A percentile compares a stretch with the other conserved stretches of the same genome.
Evolutionary conservation across 2,797 vertebrate species (phyloP).

Genomic region (Fundulus diaphanus): DNA sequence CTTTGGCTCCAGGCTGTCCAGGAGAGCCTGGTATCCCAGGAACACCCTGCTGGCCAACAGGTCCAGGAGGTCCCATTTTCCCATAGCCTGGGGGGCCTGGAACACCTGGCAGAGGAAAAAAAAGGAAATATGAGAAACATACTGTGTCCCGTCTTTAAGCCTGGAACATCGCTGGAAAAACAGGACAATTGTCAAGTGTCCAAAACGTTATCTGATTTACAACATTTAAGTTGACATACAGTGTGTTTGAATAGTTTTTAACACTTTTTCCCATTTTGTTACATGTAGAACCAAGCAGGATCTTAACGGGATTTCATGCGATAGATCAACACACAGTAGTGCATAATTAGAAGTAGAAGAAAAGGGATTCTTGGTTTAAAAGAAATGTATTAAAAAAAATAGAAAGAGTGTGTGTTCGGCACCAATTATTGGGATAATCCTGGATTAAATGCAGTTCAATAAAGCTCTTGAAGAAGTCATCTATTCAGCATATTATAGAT

Average conservation of each 20-base stretch:
- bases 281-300: background rate
- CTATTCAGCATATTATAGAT: background rate
- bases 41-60: slow-evolving; percentile 94
- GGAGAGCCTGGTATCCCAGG: slow-evolving; percentile 90
- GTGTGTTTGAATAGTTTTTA: background rate
- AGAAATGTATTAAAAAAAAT: background rate
- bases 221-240: background rate
- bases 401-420: background rate
- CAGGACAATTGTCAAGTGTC: background rate
- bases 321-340: background rate
- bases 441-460: background rate
- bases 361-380: background rate
- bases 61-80: slow-evolving; percentile 90
- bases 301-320: background rate
- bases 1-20: slow-evolving; percentile 85
- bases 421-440: background rate
- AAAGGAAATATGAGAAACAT: background rate
- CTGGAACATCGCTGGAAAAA: background rate
- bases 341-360: background rate
- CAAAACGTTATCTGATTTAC: background rate
- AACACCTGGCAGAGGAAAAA: slow-evolving; percentile 77
- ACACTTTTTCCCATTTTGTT: background rate
- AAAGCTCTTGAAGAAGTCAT: background rate
- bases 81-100: slow-evolving; percentile 93
- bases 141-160: background rate